Conservation (phyloP, 2,888 invertebrate species). For the Ceratothoa steindachneri region DNA sequence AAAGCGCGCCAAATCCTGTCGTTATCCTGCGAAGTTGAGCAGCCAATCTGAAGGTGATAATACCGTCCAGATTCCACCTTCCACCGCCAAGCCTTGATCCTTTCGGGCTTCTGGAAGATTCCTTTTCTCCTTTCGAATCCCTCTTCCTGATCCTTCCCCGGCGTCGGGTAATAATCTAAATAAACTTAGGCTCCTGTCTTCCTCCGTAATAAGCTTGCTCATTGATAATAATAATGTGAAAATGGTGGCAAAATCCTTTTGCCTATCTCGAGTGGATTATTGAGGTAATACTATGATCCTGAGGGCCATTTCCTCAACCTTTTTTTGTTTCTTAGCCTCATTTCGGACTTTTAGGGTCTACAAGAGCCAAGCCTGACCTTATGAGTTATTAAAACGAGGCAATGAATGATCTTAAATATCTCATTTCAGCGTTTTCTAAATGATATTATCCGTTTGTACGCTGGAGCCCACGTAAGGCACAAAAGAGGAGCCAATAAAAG, state of each 20-base stretch:
- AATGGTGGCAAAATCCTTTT: constrained; percentile 27
- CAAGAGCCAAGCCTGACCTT: too few relatives aligned
- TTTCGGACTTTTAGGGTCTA: too few relatives aligned
- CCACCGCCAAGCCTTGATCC: neutral
- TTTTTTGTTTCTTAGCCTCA: neutral
- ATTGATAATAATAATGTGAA: constrained; percentile 41
- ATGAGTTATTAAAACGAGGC: constrained; percentile 1
- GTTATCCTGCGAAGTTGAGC: constrained; percentile 6
- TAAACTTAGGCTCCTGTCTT: constrained; percentile 36
- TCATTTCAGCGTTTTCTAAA: neutral
- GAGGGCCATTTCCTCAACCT: neutral
- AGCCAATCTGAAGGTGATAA: neutral
- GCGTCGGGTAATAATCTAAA: constrained; percentile 34
- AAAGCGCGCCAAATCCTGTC: constrained; percentile 14
- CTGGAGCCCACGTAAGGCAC: neutral
- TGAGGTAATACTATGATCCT: neutral
- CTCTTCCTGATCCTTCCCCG: constrained; percentile 8
- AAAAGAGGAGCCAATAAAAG: neutral
- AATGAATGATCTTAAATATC: neutral
- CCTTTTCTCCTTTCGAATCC: neutral
- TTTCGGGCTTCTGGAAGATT: neutral
- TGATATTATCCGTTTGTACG: constrained; percentile 3
- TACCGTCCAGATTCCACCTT: neutral
- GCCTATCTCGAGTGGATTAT: constrained; percentile 30
- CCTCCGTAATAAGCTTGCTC: constrained; percentile 32